phyloP scores from a whole-genome alignment of 2,113 vertebrate species.

The Psammodynastes pulverulentus region DNA sequence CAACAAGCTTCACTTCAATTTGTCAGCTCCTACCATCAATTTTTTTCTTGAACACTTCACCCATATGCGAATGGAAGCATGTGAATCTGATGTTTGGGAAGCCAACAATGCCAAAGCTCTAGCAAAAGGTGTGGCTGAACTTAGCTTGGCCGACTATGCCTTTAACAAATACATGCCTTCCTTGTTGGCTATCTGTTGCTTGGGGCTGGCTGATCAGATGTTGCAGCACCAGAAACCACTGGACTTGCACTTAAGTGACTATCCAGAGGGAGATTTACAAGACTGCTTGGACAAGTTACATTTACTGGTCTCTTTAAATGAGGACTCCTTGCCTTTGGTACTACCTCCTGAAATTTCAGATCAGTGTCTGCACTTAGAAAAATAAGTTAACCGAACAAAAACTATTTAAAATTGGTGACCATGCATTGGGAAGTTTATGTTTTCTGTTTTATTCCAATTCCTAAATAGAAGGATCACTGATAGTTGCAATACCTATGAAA shows the following conservation, averaged over 20 bases:
- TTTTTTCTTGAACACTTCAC: constrained; percentile 90
- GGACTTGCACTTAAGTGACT: constrained; percentile 57
- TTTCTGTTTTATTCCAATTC: background rate
- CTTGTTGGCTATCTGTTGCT: constrained; percentile 78
- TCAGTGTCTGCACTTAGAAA: constrained; percentile 48
- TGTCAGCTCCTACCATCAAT: constrained; percentile 83
- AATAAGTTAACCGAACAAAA: background rate
- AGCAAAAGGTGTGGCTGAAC: constrained; percentile 77
- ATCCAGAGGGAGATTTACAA: constrained; percentile 50
- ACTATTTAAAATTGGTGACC: constrained; percentile 6
- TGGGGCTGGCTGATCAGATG: constrained; percentile 76
- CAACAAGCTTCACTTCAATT: constrained; percentile 78
- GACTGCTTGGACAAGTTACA: constrained; percentile 81
- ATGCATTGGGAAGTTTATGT: background rate
- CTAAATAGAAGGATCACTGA: background rate
- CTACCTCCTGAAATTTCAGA: constrained; percentile 50
- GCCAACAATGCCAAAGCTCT: constrained; percentile 64
- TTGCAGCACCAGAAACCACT: constrained; percentile 50
- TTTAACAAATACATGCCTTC: constrained; percentile 85
- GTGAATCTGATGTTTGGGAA: constrained; percentile 16
- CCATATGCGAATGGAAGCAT: constrained; percentile 53
- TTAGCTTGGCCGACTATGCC: constrained; percentile 89
- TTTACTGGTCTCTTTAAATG: constrained; percentile 82
- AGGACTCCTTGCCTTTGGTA: constrained; percentile 63
- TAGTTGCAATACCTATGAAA: background rate